A percentile compares a stretch with the other conserved stretches of the same genome.
phyloP scores from a whole-genome alignment of 2,797 vertebrate genomes.

The Apogon hyalosoma region DNA sequence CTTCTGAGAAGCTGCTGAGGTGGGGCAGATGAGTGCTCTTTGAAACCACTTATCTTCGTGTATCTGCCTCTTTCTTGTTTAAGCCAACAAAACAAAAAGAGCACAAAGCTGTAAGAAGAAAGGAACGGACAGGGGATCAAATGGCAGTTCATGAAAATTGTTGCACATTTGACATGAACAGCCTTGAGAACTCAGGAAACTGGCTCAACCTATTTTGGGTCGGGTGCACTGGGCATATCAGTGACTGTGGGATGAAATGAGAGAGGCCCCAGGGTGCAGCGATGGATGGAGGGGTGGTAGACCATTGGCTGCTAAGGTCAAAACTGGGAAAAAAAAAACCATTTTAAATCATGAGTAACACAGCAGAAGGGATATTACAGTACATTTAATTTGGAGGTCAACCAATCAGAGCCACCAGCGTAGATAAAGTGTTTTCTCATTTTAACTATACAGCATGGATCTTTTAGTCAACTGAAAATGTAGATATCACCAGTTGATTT shows the following conservation, averaged over 20 bases:
- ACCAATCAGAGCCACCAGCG: background rate
- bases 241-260: slow-evolving; percentile 68
- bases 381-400: slow-evolving; percentile 9
- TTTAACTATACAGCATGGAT: no score
- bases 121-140: slow-evolving; percentile 39
- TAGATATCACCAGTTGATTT: no score
- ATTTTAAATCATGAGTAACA: slow-evolving; percentile 6
- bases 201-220: slow-evolving; percentile 60
- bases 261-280: slow-evolving; percentile 62
- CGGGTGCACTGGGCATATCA: slow-evolving; percentile 71
- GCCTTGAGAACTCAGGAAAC: slow-evolving; percentile 63
- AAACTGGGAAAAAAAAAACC: slow-evolving; percentile 10
- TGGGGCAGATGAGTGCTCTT: slow-evolving; percentile 38
- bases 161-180: slow-evolving; percentile 62
- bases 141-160: slow-evolving; percentile 45
- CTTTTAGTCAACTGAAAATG: no score
- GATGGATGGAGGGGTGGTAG: slow-evolving; percentile 30
- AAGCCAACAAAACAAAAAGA: slow-evolving; percentile 18
- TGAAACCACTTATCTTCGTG: slow-evolving; percentile 42
- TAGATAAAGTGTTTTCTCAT: no score
- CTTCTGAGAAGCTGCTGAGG: slow-evolving; percentile 34
- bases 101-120: slow-evolving; percentile 18
- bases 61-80: slow-evolving; percentile 17
- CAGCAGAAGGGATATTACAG: slow-evolving; percentile 8
- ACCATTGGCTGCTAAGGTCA: slow-evolving; percentile 48